Percentiles rank a stretch among this genome's conserved stretches.
phyloP scores from a whole-genome alignment of 2,888 invertebrate genomes.

The Phaedon cochleariae region DNA sequence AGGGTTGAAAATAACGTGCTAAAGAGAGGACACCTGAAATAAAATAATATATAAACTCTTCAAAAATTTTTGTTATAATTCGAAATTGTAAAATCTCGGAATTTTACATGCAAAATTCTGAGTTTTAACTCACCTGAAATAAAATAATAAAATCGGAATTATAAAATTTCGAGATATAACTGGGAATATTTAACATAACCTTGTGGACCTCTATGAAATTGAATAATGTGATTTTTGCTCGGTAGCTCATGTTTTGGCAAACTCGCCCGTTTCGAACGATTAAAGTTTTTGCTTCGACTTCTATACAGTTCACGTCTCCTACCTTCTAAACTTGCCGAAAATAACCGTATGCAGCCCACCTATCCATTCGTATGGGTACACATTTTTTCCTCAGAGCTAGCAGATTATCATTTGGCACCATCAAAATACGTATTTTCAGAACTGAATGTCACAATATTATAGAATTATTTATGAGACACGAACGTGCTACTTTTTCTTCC shows the following conservation, averaged over 20 bases:
- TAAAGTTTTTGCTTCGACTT: conserved; percentile 2
- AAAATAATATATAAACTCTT: too few relatives aligned
- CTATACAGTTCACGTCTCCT: not conserved
- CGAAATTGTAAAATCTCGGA: too few relatives aligned
- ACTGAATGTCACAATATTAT: conserved; percentile 1
- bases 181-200: not conserved
- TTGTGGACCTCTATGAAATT: not conserved
- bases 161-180: too few relatives aligned
- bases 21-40: too few relatives aligned
- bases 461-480: not conserved
- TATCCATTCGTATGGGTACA: conserved; percentile 10
- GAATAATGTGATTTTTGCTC: not conserved
- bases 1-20: too few relatives aligned
- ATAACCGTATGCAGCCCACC: conserved; percentile 14
- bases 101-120: too few relatives aligned
- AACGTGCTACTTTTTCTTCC: not conserved
- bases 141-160: too few relatives aligned
- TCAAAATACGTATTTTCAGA: not conserved
- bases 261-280: not conserved
- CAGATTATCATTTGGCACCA: conserved; percentile 12
- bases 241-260: conserved; percentile 9
- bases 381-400: conserved; percentile 1
- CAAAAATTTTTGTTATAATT: too few relatives aligned
- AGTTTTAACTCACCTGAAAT: too few relatives aligned
- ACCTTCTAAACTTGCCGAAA: conserved; percentile 1